These are phyloP conservation scores for Eutrigla gurnardus DNA, from an alignment of 2,797 vertebrate genomes.

Conservation along the genomic window DNA sequence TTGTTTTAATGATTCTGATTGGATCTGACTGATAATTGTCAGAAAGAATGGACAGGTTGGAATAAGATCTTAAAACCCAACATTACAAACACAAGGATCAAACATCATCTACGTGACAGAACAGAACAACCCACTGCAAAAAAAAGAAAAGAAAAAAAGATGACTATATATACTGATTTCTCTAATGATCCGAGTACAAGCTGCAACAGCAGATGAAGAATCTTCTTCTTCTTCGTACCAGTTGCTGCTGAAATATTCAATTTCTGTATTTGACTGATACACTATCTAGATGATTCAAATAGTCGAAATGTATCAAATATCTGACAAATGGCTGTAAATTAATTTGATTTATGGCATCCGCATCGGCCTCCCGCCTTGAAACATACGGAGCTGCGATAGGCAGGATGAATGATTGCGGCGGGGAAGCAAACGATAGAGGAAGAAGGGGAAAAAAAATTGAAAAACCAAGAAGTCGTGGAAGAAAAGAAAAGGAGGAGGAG, in stretches of 20 bases:
- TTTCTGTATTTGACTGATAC: neutral
- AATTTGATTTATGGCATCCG: slow-evolving; percentile 31
- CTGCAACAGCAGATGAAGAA: no score
- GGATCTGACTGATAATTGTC: neutral
- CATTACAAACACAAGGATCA: neutral
- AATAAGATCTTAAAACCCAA: neutral
- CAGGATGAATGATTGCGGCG: slow-evolving; percentile 15
- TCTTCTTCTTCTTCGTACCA: neutral
- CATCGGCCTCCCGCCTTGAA: slow-evolving; percentile 26
- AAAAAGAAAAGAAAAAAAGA: neutral
- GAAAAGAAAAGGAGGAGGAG: slow-evolving; percentile 27
- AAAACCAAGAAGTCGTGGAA: slow-evolving; percentile 14
- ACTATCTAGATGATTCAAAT: slow-evolving; percentile 20
- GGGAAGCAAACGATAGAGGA: slow-evolving; percentile 21
- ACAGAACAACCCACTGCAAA: neutral
- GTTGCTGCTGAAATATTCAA: no score
- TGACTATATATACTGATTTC: neutral
- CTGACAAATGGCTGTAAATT: slow-evolving; percentile 36
- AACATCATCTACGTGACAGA: neutral
- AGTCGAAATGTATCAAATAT: slow-evolving; percentile 20
- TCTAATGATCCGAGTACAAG: no score
- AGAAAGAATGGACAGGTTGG: neutral
- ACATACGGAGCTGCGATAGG: slow-evolving; percentile 36
- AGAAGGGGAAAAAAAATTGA: neutral
- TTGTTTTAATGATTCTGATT: slow-evolving; percentile 6